A percentile compares a stretch with the other conserved stretches of the same genome.
Conservation (phyloP, 1,140 invertebrate species). For the Thrips palmi region DNA sequence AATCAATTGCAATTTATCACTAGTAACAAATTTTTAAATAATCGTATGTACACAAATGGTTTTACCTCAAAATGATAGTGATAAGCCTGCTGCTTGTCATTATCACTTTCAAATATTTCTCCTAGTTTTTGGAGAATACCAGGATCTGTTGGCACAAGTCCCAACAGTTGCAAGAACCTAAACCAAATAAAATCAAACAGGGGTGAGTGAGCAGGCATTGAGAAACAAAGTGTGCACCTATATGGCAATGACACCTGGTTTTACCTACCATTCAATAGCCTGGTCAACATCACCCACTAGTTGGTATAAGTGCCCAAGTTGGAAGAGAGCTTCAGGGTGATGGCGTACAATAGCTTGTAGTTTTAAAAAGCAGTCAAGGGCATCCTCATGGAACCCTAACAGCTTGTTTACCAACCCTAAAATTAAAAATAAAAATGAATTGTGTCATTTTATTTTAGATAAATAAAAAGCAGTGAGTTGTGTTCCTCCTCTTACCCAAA, state of each 20-base stretch:
- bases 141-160: slow-evolving; percentile 69
- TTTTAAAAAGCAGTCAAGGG: slow-evolving; percentile 65
- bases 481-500: slow-evolving; percentile 34
- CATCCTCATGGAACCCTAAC: slow-evolving; percentile 49
- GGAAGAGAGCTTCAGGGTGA: slow-evolving; percentile 70
- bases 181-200: slow-evolving; percentile 5
- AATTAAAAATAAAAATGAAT: slow-evolving; percentile 3
- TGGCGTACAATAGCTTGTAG: slow-evolving; percentile 55
- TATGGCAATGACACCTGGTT: neutral
- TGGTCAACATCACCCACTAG: slow-evolving; percentile 53
- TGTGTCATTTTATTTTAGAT: neutral
- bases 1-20: slow-evolving; percentile 1
- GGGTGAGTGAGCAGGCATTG: too few relatives aligned
- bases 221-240: neutral
- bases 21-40: neutral
- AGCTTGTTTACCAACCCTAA: slow-evolving; percentile 54
- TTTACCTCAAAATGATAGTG: slow-evolving; percentile 78
- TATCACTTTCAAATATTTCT: slow-evolving; percentile 63
- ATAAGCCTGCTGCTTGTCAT: slow-evolving; percentile 82
- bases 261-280: slow-evolving; percentile 43
- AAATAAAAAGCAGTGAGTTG: neutral
- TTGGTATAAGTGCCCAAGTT: slow-evolving; percentile 70
- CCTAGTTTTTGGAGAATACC: slow-evolving; percentile 65
- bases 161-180: slow-evolving; percentile 70
- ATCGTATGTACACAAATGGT: slow-evolving; percentile 6